These are phyloP conservation scores for Pseudomugil gertrudae DNA, from an alignment of 2,797 vertebrate genomes.

Conservation along the genomic window DNA sequence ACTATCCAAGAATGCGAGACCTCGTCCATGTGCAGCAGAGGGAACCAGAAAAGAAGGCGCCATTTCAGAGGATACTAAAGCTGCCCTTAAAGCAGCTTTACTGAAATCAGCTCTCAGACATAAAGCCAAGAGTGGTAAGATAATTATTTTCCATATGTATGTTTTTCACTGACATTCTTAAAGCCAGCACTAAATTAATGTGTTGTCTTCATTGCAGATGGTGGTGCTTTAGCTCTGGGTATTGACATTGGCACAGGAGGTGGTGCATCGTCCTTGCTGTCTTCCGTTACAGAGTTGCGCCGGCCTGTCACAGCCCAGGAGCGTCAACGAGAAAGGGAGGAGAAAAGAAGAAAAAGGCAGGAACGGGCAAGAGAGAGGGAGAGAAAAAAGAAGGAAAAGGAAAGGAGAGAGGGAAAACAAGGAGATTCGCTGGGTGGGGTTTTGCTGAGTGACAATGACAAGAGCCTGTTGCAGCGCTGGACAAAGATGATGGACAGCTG, in stretches of 20 bases:
- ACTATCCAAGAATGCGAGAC: slow-evolving; percentile 74
- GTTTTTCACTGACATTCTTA: background rate
- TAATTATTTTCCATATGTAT: background rate
- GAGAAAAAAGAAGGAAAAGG: slow-evolving; percentile 88
- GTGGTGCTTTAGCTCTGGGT: slow-evolving; percentile 59
- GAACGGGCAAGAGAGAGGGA: slow-evolving; percentile 89
- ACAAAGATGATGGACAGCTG: slow-evolving; percentile 87
- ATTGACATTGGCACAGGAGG: slow-evolving; percentile 61
- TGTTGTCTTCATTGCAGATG: slow-evolving; percentile 70
- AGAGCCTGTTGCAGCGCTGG: slow-evolving; percentile 92
- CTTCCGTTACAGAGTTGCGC: slow-evolving; percentile 81
- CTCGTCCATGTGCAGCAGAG: slow-evolving; percentile 63
- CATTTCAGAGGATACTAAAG: slow-evolving; percentile 94
- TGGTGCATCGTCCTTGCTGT: slow-evolving; percentile 54
- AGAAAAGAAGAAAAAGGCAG: slow-evolving; percentile 89
- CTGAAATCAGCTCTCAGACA: slow-evolving; percentile 90
- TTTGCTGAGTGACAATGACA: slow-evolving; percentile 90
- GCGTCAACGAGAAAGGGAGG: slow-evolving; percentile 91
- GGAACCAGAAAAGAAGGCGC: slow-evolving; percentile 87
- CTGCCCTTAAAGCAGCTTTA: slow-evolving; percentile 91
- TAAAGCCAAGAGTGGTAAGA: slow-evolving; percentile 88
- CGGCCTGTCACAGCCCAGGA: slow-evolving; percentile 92
- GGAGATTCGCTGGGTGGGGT: slow-evolving; percentile 87
- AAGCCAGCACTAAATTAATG: slow-evolving; percentile 2
- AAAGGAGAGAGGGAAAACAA: slow-evolving; percentile 83